These are phyloP conservation scores for Cirrhinus molitorella DNA, from an alignment of 2,797 vertebrate species.

Conservation along the genomic window DNA sequence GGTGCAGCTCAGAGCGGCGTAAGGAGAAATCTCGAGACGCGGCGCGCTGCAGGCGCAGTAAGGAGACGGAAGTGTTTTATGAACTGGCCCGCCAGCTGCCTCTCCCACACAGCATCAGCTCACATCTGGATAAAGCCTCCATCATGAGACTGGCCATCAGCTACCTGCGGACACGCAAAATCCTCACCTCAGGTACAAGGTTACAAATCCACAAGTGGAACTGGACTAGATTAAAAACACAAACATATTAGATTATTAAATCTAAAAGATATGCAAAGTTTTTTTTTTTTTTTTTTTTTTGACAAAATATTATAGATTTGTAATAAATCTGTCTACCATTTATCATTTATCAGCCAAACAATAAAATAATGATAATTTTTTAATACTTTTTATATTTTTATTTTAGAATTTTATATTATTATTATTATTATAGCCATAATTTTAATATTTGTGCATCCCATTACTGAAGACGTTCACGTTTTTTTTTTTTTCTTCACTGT, in stretches of 20 bases:
- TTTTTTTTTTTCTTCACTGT: no score
- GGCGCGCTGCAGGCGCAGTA: conserved; percentile 85
- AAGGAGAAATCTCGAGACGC: conserved; percentile 89
- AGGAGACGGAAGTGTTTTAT: conserved; percentile 87
- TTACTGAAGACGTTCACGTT: no score
- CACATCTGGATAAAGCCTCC: conserved; percentile 88
- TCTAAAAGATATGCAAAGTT: not conserved
- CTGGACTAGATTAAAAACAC: not conserved
- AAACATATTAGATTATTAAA: not conserved
- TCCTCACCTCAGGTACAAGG: conserved; percentile 56
- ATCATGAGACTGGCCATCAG: conserved; percentile 91
- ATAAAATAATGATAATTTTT: no score
- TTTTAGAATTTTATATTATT: no score
- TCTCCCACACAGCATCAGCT: conserved; percentile 81
- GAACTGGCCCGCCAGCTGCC: conserved; percentile 76
- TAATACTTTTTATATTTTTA: no score
- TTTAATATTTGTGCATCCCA: not conserved
- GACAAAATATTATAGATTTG: not conserved
- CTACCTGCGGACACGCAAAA: conserved; percentile 73
- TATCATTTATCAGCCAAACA: not conserved
- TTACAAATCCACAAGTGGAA: no score
- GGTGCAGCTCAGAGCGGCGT: conserved; percentile 77
- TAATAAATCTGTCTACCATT: not conserved
- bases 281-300: no score
- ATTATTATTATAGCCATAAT: not conserved